Percentiles rank a stretch among this genome's conserved stretches.
Evolutionary conservation across 2,888 invertebrate species (phyloP).

Genomic region (Philereme transversata): DNA sequence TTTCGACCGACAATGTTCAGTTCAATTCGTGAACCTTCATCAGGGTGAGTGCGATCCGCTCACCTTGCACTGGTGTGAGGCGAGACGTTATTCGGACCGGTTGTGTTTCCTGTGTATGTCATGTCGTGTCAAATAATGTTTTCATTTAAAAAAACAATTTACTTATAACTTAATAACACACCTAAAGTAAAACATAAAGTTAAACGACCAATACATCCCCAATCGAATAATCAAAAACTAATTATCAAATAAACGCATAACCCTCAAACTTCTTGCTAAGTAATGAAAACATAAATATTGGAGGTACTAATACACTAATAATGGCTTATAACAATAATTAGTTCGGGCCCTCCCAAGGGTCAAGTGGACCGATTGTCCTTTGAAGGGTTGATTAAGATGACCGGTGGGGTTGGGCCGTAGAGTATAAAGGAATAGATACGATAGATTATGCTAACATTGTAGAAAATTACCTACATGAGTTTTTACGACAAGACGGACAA

Average conservation of each 20-base stretch:
- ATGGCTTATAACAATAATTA: conserved; percentile 79
- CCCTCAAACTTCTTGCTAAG: conserved; percentile 23
- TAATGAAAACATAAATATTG: conserved; percentile 68
- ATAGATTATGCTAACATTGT: neutral
- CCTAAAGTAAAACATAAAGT: no score
- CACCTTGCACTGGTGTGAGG: no score
- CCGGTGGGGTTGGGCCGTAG: conserved; percentile 56
- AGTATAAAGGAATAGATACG: conserved; percentile 29
- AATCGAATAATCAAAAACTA: conserved; percentile 29
- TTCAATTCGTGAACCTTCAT: no score
- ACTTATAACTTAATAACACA: no score
- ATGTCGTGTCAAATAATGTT: no score
- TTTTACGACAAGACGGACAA: no score
- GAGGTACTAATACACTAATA: conserved; percentile 66
- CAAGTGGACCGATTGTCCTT: conserved; percentile 78
- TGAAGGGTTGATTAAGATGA: conserved; percentile 82
- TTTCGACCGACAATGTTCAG: no score
- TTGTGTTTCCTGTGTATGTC: no score
- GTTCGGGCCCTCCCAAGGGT: conserved; percentile 66
- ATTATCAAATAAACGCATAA: conserved; percentile 30
- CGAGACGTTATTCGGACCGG: no score
- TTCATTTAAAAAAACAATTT: no score
- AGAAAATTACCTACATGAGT: no score
- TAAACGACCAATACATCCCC: conserved; percentile 4
- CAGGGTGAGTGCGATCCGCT: no score